Base-by-base conservation (phyloP, 2,888 invertebrate genomes). In the Ligdia adustata region DNA sequence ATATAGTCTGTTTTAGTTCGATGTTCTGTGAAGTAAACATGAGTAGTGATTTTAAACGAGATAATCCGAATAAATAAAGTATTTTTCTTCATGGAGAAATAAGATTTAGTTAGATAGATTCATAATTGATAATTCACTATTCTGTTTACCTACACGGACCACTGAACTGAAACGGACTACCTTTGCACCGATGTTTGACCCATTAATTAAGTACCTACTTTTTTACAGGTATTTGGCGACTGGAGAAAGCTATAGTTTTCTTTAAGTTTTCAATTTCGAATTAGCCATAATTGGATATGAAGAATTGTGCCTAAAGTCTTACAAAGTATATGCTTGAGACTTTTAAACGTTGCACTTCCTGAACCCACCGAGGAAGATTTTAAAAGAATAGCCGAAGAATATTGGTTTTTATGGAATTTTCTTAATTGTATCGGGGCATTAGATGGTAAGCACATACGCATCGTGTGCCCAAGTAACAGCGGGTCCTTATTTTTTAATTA, bases 131-230 rank as follows among this genome's bases (percentile, higher is more conserved):
- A 40, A 40, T 42, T 44, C 44, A 44, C 44, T 44, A 44, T 37
- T 44, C 37, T 44, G 37, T 38, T 44, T 44, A 44, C 44, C 44
- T 45, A 31, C 45, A 45, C 38, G 45, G 38, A 45, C 31, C 45
- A 45, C 31, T 45, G 45, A 45, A 45, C 45, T 45, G 45, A 45
- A 38, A 45, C 45, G 26, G 38, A 43, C 43, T 35, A 43, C 43
- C 43, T 42, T 33, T 42, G 33, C 33, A 41, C 41, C 41, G 41
- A 41, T 41, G 41, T 41, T 33, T 33, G 33, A 41, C 33, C 27
- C 28, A 34, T 42, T 34, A 34, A 33, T 34, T 42, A 42, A 34
- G 34, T 34, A 42, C 27, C 11, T 27, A 33, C 33, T 34, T 34
- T 28, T 41, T 41, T 42, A 34, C 33, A 42, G 33, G 33, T 33